Conservation (phyloP, 2,888 invertebrate species). For the Nomada fucata region DNA sequence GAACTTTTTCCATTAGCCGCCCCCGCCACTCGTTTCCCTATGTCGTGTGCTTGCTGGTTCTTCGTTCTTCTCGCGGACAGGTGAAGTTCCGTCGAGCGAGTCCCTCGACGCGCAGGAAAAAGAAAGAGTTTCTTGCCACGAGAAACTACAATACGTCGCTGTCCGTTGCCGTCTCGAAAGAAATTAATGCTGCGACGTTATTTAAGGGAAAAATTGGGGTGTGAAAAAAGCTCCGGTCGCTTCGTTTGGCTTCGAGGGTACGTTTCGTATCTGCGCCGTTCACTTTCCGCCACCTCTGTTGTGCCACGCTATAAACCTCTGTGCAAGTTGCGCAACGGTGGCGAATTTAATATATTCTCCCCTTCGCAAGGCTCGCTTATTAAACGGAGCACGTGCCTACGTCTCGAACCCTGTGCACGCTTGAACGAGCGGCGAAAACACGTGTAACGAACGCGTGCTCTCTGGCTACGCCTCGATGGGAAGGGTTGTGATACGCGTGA, state of each 20-base stretch:
- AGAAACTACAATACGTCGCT: background rate
- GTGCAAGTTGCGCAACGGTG: slow-evolving; percentile 41
- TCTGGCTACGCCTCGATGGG: slow-evolving; percentile 2
- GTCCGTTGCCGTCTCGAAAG: slow-evolving; percentile 14
- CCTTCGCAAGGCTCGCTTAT: slow-evolving; percentile 24
- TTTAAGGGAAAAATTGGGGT: slow-evolving; percentile 35
- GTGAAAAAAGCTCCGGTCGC: slow-evolving; percentile 5
- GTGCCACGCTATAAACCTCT: slow-evolving; percentile 16
- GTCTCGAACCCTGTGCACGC: slow-evolving; percentile 14
- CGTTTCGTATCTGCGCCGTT: background rate
- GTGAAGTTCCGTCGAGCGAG: slow-evolving; percentile 10
- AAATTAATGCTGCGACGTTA: slow-evolving; percentile 42
- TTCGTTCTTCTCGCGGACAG: background rate
- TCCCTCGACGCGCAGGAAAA: slow-evolving; percentile 27
- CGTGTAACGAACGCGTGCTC: slow-evolving; percentile 26
- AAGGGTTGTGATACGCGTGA: background rate
- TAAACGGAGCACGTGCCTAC: slow-evolving; percentile 61
- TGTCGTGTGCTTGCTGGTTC: background rate
- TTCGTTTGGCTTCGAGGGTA: background rate
- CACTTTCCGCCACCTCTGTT: background rate
- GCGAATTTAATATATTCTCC: slow-evolving; percentile 64
- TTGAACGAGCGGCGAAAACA: slow-evolving; percentile 32
- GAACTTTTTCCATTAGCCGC: slow-evolving; percentile 38
- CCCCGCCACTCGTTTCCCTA: no score
- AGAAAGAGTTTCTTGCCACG: background rate